A percentile compares a stretch with the other conserved stretches of the same genome.
Conservation (phyloP, 37 sponge, comb jelly and placozoan species). For the Petrosia ficiformis region DNA sequence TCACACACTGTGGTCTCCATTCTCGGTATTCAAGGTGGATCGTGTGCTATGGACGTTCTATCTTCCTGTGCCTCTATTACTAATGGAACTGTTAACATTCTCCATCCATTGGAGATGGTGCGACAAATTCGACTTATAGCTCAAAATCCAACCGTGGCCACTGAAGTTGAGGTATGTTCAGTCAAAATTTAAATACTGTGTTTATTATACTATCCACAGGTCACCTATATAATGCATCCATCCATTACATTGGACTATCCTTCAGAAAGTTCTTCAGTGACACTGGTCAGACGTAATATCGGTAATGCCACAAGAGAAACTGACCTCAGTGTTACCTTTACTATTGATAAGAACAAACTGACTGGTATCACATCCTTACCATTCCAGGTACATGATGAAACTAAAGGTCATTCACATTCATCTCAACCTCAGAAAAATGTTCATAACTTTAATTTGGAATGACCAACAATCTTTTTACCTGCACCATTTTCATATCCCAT, state of each 20-base stretch:
- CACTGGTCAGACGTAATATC: slow-evolving; percentile 43
- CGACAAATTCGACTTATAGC: slow-evolving; percentile 87
- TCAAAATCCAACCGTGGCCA: slow-evolving; percentile 88
- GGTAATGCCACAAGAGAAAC: slow-evolving; percentile 84
- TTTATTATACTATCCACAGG: slow-evolving; percentile 1
- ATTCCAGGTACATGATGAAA: slow-evolving; percentile 64
- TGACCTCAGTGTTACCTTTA: slow-evolving; percentile 69
- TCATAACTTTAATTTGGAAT: no score
- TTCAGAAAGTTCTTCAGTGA: slow-evolving; percentile 32
- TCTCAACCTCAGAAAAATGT: no score
- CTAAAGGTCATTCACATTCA: no score
- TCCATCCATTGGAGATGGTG: slow-evolving; percentile 95
- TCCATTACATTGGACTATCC: slow-evolving; percentile 12
- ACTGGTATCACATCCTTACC: slow-evolving; percentile 45
- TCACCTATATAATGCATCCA: slow-evolving; percentile 40
- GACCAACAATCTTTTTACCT: no score
- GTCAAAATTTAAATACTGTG: not conserved
- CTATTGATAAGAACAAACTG: slow-evolving; percentile 42
- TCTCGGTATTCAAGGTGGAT: slow-evolving; percentile 85
- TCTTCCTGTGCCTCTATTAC: slow-evolving; percentile 80
- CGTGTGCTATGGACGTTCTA: slow-evolving; percentile 81
- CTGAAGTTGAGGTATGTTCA: slow-evolving; percentile 68
- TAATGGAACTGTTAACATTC: slow-evolving; percentile 89
- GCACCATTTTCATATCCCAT: no score
- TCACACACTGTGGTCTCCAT: slow-evolving; percentile 76